Evolutionary conservation across 2,113 vertebrate species (phyloP).

Genomic region (Sinosuthora webbiana): DNA sequence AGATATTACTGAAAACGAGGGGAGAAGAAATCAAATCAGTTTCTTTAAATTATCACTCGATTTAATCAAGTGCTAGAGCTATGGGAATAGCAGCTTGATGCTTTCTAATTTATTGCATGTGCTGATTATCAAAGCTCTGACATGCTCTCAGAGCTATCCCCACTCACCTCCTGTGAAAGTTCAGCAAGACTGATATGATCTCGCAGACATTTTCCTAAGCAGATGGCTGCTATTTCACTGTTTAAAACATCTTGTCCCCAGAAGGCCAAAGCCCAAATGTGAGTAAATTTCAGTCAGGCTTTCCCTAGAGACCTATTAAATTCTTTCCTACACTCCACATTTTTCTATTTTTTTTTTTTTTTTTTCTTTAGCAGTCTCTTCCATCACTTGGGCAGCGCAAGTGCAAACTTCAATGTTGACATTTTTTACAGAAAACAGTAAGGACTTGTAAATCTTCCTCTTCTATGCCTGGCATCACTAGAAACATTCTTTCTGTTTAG

Average conservation of each 20-base stretch:
- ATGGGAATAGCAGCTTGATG: not conserved
- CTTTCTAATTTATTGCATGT: conserved; percentile 9
- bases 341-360: not conserved
- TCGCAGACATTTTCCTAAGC: not conserved
- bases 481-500: not conserved
- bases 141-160: not conserved
- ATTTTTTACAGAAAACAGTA: not conserved
- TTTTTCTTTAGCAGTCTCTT: not conserved
- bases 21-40: not conserved
- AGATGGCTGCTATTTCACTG: conserved; percentile 16
- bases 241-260: conserved; percentile 6
- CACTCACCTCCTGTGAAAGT: conserved; percentile 15
- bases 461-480: not conserved
- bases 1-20: conserved; percentile 86
- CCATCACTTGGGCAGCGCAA: not conserved
- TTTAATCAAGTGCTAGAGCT: not conserved
- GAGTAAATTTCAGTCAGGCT: not conserved
- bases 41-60: not conserved
- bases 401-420: not conserved
- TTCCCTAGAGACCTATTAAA: not conserved
- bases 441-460: not conserved
- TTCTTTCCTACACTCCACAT: not conserved
- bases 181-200: not conserved
- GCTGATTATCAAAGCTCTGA: conserved; percentile 6
- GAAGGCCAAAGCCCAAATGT: not conserved